Percentiles rank a stretch among this genome's conserved stretches.
These are phyloP conservation scores for Apolygus lucorum DNA, from an alignment of 1,140 invertebrate genomes.

Conservation along the genomic window DNA sequence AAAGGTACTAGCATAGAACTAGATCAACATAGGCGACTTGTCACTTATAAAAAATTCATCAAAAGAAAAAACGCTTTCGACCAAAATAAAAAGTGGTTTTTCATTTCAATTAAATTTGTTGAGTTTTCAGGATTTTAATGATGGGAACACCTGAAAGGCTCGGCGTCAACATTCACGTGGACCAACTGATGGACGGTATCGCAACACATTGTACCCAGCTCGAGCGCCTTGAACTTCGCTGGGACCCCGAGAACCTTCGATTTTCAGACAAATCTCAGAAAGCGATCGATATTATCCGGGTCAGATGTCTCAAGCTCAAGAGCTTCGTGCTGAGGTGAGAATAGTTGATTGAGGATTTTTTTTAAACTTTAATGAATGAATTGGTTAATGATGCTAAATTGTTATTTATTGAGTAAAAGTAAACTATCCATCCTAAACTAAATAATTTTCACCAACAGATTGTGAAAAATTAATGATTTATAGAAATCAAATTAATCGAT, in stretches of 20 bases:
- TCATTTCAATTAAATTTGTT: too few relatives aligned
- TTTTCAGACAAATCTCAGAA: constrained; percentile 99
- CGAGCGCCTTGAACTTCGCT: constrained; percentile 86
- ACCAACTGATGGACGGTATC: constrained; percentile 95
- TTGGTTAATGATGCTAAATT: too few relatives aligned
- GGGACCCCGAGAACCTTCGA: constrained; percentile 96
- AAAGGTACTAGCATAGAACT: too few relatives aligned
- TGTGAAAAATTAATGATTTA: too few relatives aligned
- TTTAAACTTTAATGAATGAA: too few relatives aligned
- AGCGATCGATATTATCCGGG: constrained; percentile 80
- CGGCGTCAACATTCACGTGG: constrained; percentile 92
- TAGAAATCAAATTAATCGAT: too few relatives aligned
- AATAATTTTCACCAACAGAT: too few relatives aligned
- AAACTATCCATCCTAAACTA: too few relatives aligned
- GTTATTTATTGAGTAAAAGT: not conserved
- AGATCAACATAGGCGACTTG: too few relatives aligned
- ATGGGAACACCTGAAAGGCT: constrained; percentile 95
- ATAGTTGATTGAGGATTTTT: constrained; percentile 10
- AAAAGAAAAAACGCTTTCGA: not conserved
- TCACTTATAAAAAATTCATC: too few relatives aligned
- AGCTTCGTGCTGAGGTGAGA: constrained; percentile 77
- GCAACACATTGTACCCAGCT: constrained; percentile 84
- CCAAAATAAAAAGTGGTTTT: not conserved
- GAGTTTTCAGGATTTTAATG: constrained; percentile 78
- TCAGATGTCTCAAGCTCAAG: constrained; percentile 76